Conservation (phyloP, 1,140 invertebrate genomes). For the Penaeus vannamei region DNA sequence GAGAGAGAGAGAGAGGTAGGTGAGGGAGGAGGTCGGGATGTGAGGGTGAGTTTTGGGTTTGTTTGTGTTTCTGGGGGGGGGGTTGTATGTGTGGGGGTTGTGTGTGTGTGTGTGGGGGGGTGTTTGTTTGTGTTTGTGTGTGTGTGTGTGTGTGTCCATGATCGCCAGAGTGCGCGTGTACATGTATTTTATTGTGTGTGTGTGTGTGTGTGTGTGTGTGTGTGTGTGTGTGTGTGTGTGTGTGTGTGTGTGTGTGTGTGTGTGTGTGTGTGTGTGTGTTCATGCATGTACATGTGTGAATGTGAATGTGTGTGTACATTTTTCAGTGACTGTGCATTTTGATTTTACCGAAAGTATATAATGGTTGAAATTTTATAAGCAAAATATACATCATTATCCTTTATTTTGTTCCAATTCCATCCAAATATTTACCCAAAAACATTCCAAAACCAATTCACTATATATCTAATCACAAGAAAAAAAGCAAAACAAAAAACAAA, state of each 20-base stretch:
- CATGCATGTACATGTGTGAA: background rate
- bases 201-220: background rate
- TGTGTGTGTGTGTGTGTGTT: conserved; percentile 3
- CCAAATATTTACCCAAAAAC: too few relatives aligned
- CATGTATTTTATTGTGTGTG: background rate
- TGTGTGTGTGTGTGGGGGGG: background rate
- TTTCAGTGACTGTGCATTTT: background rate
- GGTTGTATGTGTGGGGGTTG: conserved; percentile 20
- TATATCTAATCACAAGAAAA: too few relatives aligned
- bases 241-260: background rate
- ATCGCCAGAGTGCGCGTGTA: background rate
- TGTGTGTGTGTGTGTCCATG: background rate
- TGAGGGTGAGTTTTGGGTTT: too few relatives aligned
- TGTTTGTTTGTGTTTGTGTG: background rate
- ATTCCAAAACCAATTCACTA: too few relatives aligned
- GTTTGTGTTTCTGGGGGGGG: too few relatives aligned
- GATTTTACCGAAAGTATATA: too few relatives aligned
- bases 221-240: background rate
- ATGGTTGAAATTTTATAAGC: too few relatives aligned
- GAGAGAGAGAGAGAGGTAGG: too few relatives aligned
- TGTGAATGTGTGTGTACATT: background rate
- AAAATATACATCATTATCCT: too few relatives aligned
- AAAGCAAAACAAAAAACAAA: too few relatives aligned
- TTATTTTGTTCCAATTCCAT: too few relatives aligned
- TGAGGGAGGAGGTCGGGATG: too few relatives aligned